Evolutionary conservation across 2,113 vertebrate species (phyloP), one percentile per base, ranked within the genome.

Genomic region (Forbesichthys papilliferus): DNA sequence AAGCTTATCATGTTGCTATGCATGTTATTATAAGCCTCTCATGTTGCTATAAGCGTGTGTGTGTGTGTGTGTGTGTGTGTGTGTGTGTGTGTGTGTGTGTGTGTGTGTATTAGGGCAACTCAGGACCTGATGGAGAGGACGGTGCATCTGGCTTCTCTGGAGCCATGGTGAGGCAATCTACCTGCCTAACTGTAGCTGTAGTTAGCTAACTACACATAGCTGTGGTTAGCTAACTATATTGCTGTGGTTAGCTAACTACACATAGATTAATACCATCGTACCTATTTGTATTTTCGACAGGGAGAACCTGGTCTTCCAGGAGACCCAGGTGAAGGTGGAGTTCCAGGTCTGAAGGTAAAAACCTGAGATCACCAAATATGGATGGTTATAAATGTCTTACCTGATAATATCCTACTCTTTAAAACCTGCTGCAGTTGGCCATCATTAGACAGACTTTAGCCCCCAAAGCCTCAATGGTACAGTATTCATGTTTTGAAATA

Each of bases 131-230:
- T 80, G 91, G 91, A 54, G 91, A 90, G 6, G 89, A 93, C 3
- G 94, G 93, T 64, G 86, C 72, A 18, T 94, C 91, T 64, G 92
- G 90, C 57, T 94, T 86, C 73, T 88, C 79, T 75, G 93, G 88
- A 70, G 85, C 82, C 56, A 82, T 80, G 77, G 89, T 92, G 80
- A 91, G 89, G 70, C 36, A 42, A 42, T 42, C 36, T 42, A 42
- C 36, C 36, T 42, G 7, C 36, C 5, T 42, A 42, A 5, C 4
- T 42, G 36, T 27, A 27, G 27, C 27, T 27, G 27, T 27, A 3
- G 27, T 27, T 27, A 27, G 27, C 27, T 3, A 27, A 3, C 27
- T 27, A 27, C 27, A 27, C 27, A 27, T 27, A 27, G 27, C 27
- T 27, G 2, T 27, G 2, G 27, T 3, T 27, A 27, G 27, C 27